These are phyloP conservation scores for Tetranychus truncatus DNA, from an alignment of 2,888 invertebrate species.

Conservation along the genomic window DNA sequence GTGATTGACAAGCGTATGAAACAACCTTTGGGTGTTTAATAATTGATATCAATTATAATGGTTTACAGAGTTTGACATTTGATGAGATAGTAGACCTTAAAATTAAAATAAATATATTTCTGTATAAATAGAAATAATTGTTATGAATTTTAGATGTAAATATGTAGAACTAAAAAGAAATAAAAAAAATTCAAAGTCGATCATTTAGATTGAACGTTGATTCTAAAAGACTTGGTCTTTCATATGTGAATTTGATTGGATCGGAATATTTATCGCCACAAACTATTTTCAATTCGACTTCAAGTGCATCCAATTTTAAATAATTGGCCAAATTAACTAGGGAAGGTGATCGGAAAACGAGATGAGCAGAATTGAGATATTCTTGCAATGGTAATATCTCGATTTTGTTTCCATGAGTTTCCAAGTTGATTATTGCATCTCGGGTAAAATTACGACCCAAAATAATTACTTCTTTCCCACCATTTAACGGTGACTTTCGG, in stretches of 20 bases:
- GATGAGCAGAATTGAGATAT: background rate
- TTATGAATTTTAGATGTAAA: background rate
- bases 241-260: background rate
- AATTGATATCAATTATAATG: too few relatives aligned
- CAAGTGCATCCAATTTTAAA: background rate
- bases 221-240: background rate
- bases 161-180: background rate
- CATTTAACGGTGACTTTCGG: slow-evolving; percentile 29
- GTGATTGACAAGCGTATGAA: too few relatives aligned
- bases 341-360: background rate
- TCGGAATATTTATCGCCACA: background rate
- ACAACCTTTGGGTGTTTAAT: too few relatives aligned
- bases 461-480: slow-evolving; percentile 52
- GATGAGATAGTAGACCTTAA: too few relatives aligned
- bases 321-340: background rate
- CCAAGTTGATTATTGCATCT: slow-evolving; percentile 51
- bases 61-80: too few relatives aligned
- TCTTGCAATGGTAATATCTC: background rate
- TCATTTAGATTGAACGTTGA: background rate
- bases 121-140: background rate
- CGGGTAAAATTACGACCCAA: slow-evolving; percentile 79
- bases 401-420: slow-evolving; percentile 30
- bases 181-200: background rate
- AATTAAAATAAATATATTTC: background rate
- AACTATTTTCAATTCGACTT: slow-evolving; percentile 2